Evolutionary conservation across 1,140 invertebrate species (phyloP).

Genomic region (Drosophila saltans): DNA sequence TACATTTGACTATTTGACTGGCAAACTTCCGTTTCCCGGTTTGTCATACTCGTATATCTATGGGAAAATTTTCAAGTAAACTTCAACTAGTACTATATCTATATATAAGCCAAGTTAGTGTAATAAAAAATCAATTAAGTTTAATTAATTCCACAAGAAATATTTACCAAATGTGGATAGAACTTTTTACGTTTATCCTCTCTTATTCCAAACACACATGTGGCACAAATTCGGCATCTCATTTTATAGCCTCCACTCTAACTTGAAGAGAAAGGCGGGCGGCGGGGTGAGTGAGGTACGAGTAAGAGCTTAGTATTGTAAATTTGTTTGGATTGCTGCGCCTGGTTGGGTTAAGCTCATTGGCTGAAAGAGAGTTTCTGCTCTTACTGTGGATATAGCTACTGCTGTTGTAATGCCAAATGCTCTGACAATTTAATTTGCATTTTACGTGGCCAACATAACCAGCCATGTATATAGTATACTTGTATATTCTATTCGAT

Average conservation of each 20-base stretch:
- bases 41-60: conserved; percentile 36
- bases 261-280: background rate
- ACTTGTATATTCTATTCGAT: conserved; percentile 42
- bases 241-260: conserved; percentile 1
- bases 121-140: conserved; percentile 74
- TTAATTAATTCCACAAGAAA: conserved; percentile 69
- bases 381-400: background rate
- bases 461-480: conserved; percentile 11
- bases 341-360: conserved; percentile 59
- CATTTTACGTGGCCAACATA: conserved; percentile 42
- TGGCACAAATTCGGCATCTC: conserved; percentile 36
- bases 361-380: conserved; percentile 50
- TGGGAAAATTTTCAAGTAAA: conserved; percentile 28
- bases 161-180: conserved; percentile 38
- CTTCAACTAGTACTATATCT: conserved; percentile 34
- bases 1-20: conserved; percentile 48
- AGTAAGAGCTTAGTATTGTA: conserved; percentile 64
- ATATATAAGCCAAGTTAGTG: conserved; percentile 32
- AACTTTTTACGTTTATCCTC: conserved; percentile 24
- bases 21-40: conserved; percentile 41
- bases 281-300: background rate
- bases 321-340: conserved; percentile 51
- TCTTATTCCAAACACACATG: conserved; percentile 22
- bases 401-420: conserved; percentile 52
- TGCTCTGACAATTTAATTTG: conserved; percentile 72